These are phyloP conservation scores for Enteromius afrohamiltoni DNA, from an alignment of 2,797 vertebrate genomes.

Conservation along the genomic window DNA sequence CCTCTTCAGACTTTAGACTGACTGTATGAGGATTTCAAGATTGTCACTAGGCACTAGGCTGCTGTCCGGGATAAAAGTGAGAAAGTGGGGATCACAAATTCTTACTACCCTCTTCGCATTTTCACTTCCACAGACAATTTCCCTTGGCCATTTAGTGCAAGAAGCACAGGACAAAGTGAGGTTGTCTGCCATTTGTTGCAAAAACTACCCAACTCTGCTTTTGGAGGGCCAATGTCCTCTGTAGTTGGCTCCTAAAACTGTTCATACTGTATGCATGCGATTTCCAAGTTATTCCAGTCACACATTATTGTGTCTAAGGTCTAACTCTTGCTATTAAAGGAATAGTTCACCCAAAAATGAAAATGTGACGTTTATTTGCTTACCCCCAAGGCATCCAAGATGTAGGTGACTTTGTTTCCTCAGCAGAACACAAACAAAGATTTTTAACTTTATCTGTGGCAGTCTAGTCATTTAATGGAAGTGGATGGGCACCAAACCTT, in stretches of 20 bases:
- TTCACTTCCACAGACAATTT: not conserved
- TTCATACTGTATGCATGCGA: not conserved
- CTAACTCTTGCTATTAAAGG: not conserved
- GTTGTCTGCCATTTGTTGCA: not conserved
- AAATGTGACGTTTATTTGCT: too few species aligned
- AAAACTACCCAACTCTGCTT: not conserved
- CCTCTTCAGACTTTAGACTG: constrained; percentile 26
- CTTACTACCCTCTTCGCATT: not conserved
- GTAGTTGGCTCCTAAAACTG: not conserved
- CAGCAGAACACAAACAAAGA: too few species aligned
- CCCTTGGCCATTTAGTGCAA: not conserved
- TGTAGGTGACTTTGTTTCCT: too few species aligned
- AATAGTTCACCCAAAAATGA: too few species aligned
- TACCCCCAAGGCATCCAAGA: too few species aligned
- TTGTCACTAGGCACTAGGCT: not conserved
- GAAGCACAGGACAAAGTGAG: not conserved
- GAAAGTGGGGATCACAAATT: not conserved
- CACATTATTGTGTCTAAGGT: not conserved
- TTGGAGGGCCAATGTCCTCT: not conserved
- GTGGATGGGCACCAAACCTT: too few species aligned
- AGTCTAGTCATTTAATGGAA: too few species aligned
- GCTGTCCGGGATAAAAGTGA: not conserved
- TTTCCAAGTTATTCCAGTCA: not conserved
- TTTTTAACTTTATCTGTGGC: too few species aligned
- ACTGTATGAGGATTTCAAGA: constrained; percentile 25